Base-by-base conservation (phyloP, 1,140 invertebrate genomes). In the Pseudomyrmex concolor region DNA sequence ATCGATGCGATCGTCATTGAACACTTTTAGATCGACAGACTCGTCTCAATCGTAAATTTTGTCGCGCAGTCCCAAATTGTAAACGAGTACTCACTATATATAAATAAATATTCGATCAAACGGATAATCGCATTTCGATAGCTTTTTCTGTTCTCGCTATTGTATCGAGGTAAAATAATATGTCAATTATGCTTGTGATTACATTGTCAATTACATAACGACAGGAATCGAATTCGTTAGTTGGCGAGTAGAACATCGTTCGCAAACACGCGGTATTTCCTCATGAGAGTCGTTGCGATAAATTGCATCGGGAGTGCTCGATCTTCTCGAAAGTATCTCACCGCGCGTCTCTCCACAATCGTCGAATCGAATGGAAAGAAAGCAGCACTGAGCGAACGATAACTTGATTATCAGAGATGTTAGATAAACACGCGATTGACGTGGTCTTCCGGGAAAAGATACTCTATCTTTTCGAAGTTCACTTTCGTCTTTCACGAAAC, bases 361-460 rank as follows among this genome's bases (percentile, higher is more conserved):
- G 64, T 78, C 89, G 91, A 92, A 90, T 91, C 84, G 90, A 91
- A 93, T 93, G 91, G 90, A 93, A 93, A 92, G 92, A 93, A 93
- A 93, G 91, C 92, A 93, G 70, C 72, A 77, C 45, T 71, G 71
- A 86, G 85, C 72, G 90, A 76, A 82, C 70, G 74, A 88, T 90
- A 91, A 93, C 86, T 91, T 87, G 87, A 92, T 93, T 92, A 92
- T 84, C 87, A 59, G 73, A 71, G 86, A 87, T 84, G 76, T 86
- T 91, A 89, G 89, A 92, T 92, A 92, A 93, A 92, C 88, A 62
- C 64, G 82, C 73, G 78, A 71, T 55, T 63, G 82, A 78, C 57
- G 67, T 43, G 71, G 57, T 85, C 67, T 84, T 78, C 51, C 66
- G 43, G 19, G 34, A 34, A 34, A 34, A 8, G n/a, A 12, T 34